A percentile compares a stretch with the other conserved stretches of the same genome.
Evolutionary conservation across 2,113 vertebrate genomes (phyloP).

Genomic region (Saccopteryx bilineata): DNA sequence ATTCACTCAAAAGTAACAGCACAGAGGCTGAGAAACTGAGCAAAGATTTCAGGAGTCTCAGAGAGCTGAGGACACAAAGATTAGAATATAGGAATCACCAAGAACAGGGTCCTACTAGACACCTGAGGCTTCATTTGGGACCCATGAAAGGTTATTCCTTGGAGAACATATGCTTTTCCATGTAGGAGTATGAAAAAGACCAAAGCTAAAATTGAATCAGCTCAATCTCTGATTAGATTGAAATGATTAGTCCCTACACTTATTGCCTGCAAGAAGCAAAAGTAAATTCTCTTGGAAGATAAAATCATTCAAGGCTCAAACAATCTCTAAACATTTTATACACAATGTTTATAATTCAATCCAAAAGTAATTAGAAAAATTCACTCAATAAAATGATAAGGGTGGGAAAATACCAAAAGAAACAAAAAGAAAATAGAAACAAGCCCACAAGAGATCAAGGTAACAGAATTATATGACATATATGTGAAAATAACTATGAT

Average conservation of each 20-base stretch:
- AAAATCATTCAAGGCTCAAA: conserved; percentile 14
- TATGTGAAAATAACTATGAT: not conserved
- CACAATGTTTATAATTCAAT: not conserved
- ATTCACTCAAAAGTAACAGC: not conserved
- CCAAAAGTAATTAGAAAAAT: not conserved
- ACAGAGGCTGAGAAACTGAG: not conserved
- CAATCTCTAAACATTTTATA: not conserved
- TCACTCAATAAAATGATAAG: not conserved
- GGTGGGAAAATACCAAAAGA: not conserved
- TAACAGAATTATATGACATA: not conserved
- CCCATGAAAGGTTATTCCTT: not conserved
- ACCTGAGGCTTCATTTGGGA: not conserved
- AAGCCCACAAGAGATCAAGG: not conserved
- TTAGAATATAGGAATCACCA: not conserved
- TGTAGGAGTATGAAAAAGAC: not conserved
- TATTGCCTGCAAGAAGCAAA: not conserved
- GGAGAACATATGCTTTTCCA: not conserved
- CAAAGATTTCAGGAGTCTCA: not conserved
- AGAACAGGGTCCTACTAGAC: not conserved
- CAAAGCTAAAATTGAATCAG: not conserved
- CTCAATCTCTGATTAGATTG: not conserved
- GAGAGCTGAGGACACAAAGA: not conserved
- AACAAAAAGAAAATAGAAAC: not conserved
- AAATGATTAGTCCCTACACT: not conserved
- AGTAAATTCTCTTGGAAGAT: conserved; percentile 9